These are phyloP conservation scores for Oligia latruncula DNA, from an alignment of 2,888 invertebrate genomes.

Conservation along the genomic window DNA sequence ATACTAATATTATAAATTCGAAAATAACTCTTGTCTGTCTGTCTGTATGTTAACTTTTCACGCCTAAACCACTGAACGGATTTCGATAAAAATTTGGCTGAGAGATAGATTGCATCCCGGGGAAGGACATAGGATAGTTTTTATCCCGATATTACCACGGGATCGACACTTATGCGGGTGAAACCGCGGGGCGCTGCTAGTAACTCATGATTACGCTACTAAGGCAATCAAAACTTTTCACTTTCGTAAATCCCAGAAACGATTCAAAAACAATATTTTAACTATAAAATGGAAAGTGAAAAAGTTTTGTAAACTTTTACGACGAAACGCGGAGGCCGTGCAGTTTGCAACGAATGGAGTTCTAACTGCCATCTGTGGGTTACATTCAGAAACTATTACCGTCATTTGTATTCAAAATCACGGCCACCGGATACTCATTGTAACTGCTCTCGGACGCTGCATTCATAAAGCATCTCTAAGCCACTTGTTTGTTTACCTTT, in stretches of 20 bases:
- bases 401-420: background rate
- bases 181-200: too few species aligned
- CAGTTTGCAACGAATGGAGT: background rate
- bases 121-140: too few species aligned
- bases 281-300: slow-evolving; percentile 1
- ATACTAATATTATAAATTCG: too few species aligned
- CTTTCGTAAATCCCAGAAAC: background rate
- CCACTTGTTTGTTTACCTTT: background rate
- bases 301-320: slow-evolving; percentile 9
- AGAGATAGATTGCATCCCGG: too few species aligned
- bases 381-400: slow-evolving; percentile 16
- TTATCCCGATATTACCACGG: too few species aligned
- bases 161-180: too few species aligned
- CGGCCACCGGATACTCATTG: slow-evolving; percentile 1
- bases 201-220: background rate
- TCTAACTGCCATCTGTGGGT: slow-evolving; percentile 29
- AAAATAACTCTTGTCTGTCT: too few species aligned
- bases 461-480: background rate
- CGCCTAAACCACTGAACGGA: too few species aligned
- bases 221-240: background rate
- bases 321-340: background rate
- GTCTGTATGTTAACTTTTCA: too few species aligned
- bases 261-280: background rate
- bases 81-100: too few species aligned
- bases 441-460: background rate